A percentile compares a stretch with the other conserved stretches of the same genome.
Conservation (phyloP, 2,113 vertebrate species). For the Pseudopipra pipra region DNA sequence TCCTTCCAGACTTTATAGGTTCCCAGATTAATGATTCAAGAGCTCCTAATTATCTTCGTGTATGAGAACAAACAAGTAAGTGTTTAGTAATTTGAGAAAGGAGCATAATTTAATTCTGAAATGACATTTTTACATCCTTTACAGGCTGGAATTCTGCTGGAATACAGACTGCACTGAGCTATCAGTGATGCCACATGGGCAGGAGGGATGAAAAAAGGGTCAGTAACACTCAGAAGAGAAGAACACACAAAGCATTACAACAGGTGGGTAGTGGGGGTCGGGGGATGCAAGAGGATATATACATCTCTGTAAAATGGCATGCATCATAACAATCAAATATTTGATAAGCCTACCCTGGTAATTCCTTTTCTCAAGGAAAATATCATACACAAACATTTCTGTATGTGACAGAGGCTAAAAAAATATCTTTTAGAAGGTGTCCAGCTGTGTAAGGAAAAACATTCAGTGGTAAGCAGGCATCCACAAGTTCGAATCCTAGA, state of each 20-base stretch:
- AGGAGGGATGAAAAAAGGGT: background rate
- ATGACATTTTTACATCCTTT: constrained; percentile 11
- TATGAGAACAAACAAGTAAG: constrained; percentile 46
- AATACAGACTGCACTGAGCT: background rate
- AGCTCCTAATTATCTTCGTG: constrained; percentile 30
- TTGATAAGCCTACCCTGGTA: background rate
- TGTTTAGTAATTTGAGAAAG: constrained; percentile 31
- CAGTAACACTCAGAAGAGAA: background rate
- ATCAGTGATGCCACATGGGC: background rate
- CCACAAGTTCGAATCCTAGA: background rate
- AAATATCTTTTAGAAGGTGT: background rate
- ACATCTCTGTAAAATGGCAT: background rate
- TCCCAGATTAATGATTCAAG: constrained; percentile 44
- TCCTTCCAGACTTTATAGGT: background rate
- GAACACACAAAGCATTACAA: background rate
- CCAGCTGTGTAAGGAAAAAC: background rate
- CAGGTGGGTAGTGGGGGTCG: rapidly evolving
- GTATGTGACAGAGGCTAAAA: background rate
- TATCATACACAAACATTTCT: background rate
- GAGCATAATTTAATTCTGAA: constrained; percentile 30
- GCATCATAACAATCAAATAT: background rate
- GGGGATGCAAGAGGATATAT: background rate
- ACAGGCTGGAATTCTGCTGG: background rate
- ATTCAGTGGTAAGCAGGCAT: background rate
- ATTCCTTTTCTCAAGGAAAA: background rate